These are phyloP conservation scores for Brevimyrus niger DNA, from an alignment of 2,113 vertebrate species.

Conservation along the genomic window DNA sequence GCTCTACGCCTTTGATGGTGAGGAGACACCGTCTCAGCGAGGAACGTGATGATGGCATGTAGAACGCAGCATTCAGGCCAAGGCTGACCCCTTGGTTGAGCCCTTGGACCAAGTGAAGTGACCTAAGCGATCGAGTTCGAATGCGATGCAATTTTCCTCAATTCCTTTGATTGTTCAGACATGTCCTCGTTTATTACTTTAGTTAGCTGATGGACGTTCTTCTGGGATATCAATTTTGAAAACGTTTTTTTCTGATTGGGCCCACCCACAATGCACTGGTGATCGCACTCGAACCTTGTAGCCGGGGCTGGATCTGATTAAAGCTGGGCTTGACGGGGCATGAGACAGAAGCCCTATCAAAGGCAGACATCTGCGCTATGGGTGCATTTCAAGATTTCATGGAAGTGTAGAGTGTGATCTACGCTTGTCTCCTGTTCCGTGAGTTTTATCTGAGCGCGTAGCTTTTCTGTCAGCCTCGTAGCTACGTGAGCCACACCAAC, in stretches of 20 bases:
- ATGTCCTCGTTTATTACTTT: background rate
- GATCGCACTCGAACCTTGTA: background rate
- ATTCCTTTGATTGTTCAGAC: background rate
- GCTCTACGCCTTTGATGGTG: conserved; percentile 92
- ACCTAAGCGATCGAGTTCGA: background rate
- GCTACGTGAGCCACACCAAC: background rate
- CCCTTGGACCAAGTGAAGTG: background rate
- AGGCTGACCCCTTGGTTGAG: background rate
- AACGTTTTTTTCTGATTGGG: background rate
- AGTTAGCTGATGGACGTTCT: background rate
- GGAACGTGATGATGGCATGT: background rate
- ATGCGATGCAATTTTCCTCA: background rate
- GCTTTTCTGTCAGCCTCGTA: background rate
- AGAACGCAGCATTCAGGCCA: background rate
- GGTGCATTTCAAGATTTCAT: background rate
- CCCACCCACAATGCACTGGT: background rate
- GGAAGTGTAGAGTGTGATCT: background rate
- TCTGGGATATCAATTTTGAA: background rate
- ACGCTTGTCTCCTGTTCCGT: background rate
- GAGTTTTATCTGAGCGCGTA: background rate
- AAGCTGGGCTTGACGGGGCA: background rate
- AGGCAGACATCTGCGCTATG: background rate
- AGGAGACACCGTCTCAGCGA: conserved; percentile 5
- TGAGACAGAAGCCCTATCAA: background rate
- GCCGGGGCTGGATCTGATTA: background rate